phyloP scores from a whole-genome alignment of 1,140 invertebrate genomes.

The Drosophila pachea region DNA sequence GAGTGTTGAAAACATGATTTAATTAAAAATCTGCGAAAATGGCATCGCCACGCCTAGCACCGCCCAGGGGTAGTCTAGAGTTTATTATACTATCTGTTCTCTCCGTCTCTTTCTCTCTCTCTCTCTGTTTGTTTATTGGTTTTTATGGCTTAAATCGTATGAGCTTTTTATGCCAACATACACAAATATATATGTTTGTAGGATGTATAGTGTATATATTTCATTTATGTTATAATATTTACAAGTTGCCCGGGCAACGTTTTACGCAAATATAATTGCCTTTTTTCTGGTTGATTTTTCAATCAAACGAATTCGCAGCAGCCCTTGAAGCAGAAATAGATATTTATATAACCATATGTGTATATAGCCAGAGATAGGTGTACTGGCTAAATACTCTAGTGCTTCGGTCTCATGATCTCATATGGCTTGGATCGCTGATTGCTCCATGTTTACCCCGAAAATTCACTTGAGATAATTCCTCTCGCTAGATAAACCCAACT shows the following conservation, averaged over 20 bases:
- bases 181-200: conserved; percentile 35
- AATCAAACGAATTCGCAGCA: no score
- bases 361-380: no score
- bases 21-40: conserved; percentile 67
- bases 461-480: not conserved
- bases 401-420: conserved; percentile 14
- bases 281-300: no score
- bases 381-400: no score
- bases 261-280: conserved; percentile 11
- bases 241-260: conserved; percentile 12
- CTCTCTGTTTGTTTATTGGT: conserved; percentile 10
- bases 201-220: conserved; percentile 44
- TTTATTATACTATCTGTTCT: conserved; percentile 55
- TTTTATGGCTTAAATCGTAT: conserved; percentile 39
- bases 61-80: conserved; percentile 3
- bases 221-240: conserved; percentile 7
- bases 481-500: not conserved
- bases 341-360: no score
- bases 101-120: not conserved
- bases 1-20: conserved; percentile 57
- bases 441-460: not conserved
- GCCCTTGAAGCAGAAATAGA: no score
- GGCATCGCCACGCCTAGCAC: conserved; percentile 31
- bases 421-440: conserved; percentile 1
- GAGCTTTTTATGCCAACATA: conserved; percentile 46